Evolutionary conservation across 2,113 vertebrate genomes (phyloP).

Genomic region (Probosciger aterrimus): DNA sequence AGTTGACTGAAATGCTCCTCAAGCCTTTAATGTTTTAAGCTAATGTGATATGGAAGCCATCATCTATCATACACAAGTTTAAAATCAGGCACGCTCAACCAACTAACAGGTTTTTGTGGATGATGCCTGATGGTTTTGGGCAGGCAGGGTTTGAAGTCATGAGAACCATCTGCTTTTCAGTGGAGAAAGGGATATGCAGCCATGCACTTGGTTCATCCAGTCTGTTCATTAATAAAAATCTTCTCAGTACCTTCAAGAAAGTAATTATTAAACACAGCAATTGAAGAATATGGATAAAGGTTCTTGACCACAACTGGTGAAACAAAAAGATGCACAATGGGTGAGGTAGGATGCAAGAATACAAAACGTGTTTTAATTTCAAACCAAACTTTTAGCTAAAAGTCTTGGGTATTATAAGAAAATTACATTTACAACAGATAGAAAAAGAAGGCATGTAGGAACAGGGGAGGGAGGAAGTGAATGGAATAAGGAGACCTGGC

Average conservation of each 20-base stretch:
- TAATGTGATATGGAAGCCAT: slow-evolving; percentile 37
- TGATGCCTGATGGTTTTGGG: background rate
- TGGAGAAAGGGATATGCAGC: background rate
- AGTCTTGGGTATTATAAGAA: background rate
- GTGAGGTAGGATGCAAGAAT: background rate
- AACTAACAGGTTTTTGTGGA: background rate
- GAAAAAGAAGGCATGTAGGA: background rate
- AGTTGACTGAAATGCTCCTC: slow-evolving; percentile 29
- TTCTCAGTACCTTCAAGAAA: background rate
- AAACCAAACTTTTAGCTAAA: background rate
- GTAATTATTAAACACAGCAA: background rate
- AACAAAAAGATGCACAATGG: background rate
- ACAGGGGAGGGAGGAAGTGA: background rate
- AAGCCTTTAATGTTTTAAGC: slow-evolving; percentile 57
- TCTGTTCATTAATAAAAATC: background rate
- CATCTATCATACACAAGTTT: slow-evolving; percentile 20
- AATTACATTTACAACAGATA: background rate
- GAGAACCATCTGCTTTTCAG: background rate
- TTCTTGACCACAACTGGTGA: background rate
- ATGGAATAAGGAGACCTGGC: background rate
- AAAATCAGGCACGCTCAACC: background rate
- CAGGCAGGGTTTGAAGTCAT: background rate
- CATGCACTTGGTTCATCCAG: background rate
- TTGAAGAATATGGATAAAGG: background rate
- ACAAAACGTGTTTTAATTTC: background rate